Percentiles rank a stretch among this genome's conserved stretches.
These are phyloP conservation scores for Vanacampus margaritifer DNA, from an alignment of 2,113 vertebrate species.

Conservation along the genomic window DNA sequence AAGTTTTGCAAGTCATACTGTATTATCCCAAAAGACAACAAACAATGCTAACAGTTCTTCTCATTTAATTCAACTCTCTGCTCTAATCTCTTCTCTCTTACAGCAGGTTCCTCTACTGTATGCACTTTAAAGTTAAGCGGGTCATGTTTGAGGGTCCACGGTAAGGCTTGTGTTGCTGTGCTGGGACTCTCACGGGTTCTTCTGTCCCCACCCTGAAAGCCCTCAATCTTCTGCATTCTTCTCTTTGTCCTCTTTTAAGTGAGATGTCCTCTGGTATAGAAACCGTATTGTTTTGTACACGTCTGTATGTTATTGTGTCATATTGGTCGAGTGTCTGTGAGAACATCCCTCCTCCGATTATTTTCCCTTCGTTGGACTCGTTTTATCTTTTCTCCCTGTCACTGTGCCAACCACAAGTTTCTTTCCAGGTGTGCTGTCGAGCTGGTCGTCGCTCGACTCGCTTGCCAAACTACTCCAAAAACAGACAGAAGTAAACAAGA, in stretches of 20 bases:
- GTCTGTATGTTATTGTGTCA: conserved; percentile 66
- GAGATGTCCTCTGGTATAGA: conserved; percentile 57
- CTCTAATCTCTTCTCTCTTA: conserved; percentile 81
- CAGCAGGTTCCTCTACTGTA: conserved; percentile 92
- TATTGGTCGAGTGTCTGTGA: conserved; percentile 72
- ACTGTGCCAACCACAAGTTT: conserved; percentile 89
- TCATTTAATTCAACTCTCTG: conserved; percentile 16
- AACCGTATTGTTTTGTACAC: conserved; percentile 57
- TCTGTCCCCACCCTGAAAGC: conserved; percentile 71
- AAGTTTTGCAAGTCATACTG: too few species aligned
- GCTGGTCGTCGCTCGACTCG: conserved; percentile 67
- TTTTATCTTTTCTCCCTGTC: conserved; percentile 76
- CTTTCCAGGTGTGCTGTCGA: conserved; percentile 90
- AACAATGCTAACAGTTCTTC: neutral
- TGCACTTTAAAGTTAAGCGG: conserved; percentile 92
- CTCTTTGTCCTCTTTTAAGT: conserved; percentile 54
- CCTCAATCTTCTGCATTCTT: conserved; percentile 62
- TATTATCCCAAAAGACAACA: too few species aligned
- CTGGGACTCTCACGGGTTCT: conserved; percentile 79
- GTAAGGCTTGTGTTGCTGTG: conserved; percentile 91
- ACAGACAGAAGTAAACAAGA: conserved; percentile 44
- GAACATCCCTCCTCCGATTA: conserved; percentile 70
- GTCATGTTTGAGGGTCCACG: conserved; percentile 84
- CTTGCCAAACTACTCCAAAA: conserved; percentile 70
- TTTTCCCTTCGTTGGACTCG: conserved; percentile 69